Evolutionary conservation across 2,113 vertebrate species (phyloP).

Genomic region (Eidolon helvum): DNA sequence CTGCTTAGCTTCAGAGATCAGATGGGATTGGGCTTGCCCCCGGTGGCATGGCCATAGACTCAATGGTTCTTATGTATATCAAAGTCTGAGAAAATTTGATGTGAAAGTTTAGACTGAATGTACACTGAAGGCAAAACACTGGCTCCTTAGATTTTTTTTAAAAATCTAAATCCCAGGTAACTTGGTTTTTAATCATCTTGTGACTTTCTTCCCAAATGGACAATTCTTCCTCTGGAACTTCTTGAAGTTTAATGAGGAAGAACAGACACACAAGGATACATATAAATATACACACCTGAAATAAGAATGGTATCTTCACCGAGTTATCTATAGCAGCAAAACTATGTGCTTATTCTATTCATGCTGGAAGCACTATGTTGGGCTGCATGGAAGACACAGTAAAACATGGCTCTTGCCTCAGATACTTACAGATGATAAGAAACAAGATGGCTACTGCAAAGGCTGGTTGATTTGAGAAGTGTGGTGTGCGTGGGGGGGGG

Average conservation of each 20-base stretch:
- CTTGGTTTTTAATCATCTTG: slow-evolving; percentile 36
- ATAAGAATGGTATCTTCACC: slow-evolving; percentile 52
- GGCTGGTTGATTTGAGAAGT: neutral
- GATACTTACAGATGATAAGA: slow-evolving; percentile 24
- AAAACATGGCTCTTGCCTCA: slow-evolving; percentile 23
- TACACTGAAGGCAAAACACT: neutral
- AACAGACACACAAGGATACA: slow-evolving; percentile 18
- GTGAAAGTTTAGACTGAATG: neutral
- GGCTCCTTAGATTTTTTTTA: neutral
- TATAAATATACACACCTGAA: neutral
- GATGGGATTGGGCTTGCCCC: no score
- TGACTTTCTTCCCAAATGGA: slow-evolving; percentile 28
- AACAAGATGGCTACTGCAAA: slow-evolving; percentile 18
- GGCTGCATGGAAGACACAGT: neutral
- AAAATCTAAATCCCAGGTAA: neutral
- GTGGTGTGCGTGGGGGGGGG: neutral
- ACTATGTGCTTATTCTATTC: slow-evolving; percentile 45
- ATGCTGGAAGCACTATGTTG: slow-evolving; percentile 13
- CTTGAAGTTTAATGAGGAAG: slow-evolving; percentile 46
- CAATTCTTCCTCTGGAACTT: neutral
- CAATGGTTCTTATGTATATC: neutral
- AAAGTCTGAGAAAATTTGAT: slow-evolving; percentile 22
- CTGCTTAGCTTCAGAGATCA: no score
- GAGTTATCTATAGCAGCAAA: slow-evolving; percentile 59
- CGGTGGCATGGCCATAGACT: no score